phyloP scores from a whole-genome alignment of 2,888 invertebrate species.

The Trissoscelio sp. region DNA sequence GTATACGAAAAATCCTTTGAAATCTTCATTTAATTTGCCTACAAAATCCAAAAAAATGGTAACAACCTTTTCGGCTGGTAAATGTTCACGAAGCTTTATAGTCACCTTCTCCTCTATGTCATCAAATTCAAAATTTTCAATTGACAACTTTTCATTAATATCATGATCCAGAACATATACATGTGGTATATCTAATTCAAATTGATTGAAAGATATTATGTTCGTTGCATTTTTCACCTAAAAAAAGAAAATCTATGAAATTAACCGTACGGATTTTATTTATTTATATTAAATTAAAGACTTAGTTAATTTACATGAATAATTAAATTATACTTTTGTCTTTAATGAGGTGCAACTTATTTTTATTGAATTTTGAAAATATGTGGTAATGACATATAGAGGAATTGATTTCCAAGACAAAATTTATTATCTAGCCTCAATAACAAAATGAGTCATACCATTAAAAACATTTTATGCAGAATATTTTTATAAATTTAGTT shows the following conservation, averaged over 20 bases:
- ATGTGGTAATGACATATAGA: too few species aligned
- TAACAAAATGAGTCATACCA: too few species aligned
- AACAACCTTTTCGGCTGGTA: slow-evolving; percentile 85
- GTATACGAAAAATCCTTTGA: slow-evolving; percentile 92
- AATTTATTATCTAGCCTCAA: too few species aligned
- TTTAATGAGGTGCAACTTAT: too few species aligned
- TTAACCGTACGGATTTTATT: too few species aligned
- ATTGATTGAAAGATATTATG: slow-evolving; percentile 88
- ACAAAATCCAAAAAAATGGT: slow-evolving; percentile 88
- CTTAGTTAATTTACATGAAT: too few species aligned
- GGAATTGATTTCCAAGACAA: too few species aligned
- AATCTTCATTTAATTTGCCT: slow-evolving; percentile 94
- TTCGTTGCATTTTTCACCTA: slow-evolving; percentile 87
- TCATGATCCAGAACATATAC: slow-evolving; percentile 85
- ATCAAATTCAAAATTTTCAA: slow-evolving; percentile 81
- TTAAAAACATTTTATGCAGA: too few species aligned
- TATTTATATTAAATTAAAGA: too few species aligned
- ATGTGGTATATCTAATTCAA: slow-evolving; percentile 87
- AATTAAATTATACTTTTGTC: too few species aligned
- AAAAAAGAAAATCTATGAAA: neutral
- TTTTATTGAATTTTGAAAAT: too few species aligned
- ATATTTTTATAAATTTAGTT: too few species aligned
- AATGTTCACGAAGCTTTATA: slow-evolving; percentile 86
- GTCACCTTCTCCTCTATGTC: slow-evolving; percentile 88
- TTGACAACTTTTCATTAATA: slow-evolving; percentile 79